phyloP scores from a whole-genome alignment of 2,888 invertebrate species.

The Celastrina argiolus region DNA sequence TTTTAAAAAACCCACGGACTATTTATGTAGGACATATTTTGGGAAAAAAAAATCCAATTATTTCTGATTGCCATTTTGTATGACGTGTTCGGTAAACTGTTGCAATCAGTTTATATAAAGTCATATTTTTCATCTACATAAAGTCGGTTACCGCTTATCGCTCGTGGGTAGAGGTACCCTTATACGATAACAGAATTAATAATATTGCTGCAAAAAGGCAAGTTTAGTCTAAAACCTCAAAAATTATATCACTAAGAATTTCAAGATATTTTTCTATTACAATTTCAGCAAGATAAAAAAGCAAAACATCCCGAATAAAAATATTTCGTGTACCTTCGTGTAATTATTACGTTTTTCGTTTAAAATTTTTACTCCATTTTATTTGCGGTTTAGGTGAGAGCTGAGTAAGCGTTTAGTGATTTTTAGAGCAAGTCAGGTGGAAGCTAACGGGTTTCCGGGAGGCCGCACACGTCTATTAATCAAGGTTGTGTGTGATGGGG shows the following conservation, averaged over 20 bases:
- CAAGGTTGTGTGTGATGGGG: background rate
- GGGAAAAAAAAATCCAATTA: too few relatives aligned
- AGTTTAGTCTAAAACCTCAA: background rate
- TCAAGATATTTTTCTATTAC: background rate
- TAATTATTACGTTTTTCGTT: background rate
- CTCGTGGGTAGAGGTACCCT: too few relatives aligned
- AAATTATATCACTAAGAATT: background rate
- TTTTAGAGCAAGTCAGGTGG: conserved; percentile 19
- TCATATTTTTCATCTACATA: too few relatives aligned
- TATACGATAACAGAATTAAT: too few relatives aligned
- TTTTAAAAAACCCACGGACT: too few relatives aligned
- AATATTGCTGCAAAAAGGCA: too few relatives aligned
- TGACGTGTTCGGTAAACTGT: too few relatives aligned
- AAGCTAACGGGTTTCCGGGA: conserved; percentile 7
- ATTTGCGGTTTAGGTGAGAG: background rate
- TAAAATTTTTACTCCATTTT: background rate
- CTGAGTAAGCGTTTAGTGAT: conserved; percentile 2
- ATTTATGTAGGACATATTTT: too few relatives aligned
- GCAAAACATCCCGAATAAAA: background rate
- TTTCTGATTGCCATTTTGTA: too few relatives aligned
- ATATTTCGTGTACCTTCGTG: background rate
- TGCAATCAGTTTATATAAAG: too few relatives aligned
- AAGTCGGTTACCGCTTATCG: too few relatives aligned
- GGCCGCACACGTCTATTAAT: conserved; percentile 18
- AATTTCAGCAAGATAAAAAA: background rate